These are phyloP conservation scores for Charadrius vociferus DNA, from an alignment of 2,113 vertebrate genomes.

Conservation along the genomic window DNA sequence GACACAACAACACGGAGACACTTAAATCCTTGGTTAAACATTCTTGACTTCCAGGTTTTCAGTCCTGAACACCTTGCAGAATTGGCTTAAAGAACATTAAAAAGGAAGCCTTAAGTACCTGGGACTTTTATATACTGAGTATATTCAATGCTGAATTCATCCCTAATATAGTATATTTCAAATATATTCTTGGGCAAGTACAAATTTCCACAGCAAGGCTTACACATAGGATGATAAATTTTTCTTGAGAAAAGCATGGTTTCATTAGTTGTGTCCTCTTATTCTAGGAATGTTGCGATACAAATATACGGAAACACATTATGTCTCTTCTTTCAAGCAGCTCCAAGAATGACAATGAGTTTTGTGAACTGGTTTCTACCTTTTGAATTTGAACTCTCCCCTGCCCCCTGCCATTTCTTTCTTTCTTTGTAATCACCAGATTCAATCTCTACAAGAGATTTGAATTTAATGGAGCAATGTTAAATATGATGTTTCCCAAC, in stretches of 20 bases:
- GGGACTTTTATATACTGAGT: background rate
- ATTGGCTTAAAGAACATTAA: background rate
- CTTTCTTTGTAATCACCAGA: background rate
- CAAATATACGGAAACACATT: background rate
- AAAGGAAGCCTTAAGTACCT: background rate
- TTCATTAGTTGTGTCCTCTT: background rate
- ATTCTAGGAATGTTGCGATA: background rate
- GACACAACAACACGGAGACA: background rate
- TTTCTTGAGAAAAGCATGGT: background rate
- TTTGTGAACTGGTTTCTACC: background rate
- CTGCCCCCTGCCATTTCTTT: background rate
- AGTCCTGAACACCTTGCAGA: background rate
- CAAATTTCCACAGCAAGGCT: background rate
- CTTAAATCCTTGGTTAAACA: background rate
- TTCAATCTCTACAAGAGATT: background rate
- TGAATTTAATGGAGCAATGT: background rate
- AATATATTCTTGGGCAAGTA: background rate
- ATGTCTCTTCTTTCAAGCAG: background rate
- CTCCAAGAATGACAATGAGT: background rate
- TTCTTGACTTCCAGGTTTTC: background rate
- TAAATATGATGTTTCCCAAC: conserved; percentile 8
- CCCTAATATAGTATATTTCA: background rate
- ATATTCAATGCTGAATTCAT: background rate
- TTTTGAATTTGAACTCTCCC: background rate
- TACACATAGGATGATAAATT: background rate